These are phyloP conservation scores for Vespertilio murinus DNA, from an alignment of 2,797 vertebrate genomes.

Conservation along the genomic window DNA sequence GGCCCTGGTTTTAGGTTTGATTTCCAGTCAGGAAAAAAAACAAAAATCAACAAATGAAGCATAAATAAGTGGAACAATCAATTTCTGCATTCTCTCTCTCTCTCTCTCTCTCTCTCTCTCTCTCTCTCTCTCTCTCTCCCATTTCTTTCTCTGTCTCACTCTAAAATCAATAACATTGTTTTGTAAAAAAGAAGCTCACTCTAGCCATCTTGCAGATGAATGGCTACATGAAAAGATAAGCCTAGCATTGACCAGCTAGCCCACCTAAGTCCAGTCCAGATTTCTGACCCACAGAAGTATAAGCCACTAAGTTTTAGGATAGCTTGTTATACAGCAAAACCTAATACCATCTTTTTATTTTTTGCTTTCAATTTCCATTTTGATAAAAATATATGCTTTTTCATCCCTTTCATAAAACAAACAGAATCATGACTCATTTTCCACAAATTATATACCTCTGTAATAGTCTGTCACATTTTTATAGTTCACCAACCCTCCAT, in stretches of 20 bases:
- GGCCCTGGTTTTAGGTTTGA: background rate
- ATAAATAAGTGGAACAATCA: background rate
- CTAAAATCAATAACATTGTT: background rate
- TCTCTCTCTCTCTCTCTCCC: background rate
- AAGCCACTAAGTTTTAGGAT: background rate
- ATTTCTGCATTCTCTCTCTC: background rate
- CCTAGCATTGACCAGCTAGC: background rate
- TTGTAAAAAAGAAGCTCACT: background rate
- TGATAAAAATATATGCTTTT: background rate
- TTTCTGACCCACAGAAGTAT: background rate
- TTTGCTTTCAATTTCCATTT: conserved; percentile 9
- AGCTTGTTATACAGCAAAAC: background rate
- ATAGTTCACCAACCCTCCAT: background rate
- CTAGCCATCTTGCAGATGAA: background rate
- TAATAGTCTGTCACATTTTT: background rate
- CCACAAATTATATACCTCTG: background rate
- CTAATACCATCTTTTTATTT: background rate
- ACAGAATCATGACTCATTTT: background rate
- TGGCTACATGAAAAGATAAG: background rate
- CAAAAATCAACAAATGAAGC: background rate
- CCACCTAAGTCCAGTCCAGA: background rate
- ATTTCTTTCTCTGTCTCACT: background rate
- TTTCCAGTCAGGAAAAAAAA: background rate
- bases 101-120: background rate
- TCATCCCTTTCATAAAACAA: background rate